These are phyloP conservation scores for Acinonyx jubatus DNA, from an alignment of 2,113 vertebrate species.

Conservation along the genomic window DNA sequence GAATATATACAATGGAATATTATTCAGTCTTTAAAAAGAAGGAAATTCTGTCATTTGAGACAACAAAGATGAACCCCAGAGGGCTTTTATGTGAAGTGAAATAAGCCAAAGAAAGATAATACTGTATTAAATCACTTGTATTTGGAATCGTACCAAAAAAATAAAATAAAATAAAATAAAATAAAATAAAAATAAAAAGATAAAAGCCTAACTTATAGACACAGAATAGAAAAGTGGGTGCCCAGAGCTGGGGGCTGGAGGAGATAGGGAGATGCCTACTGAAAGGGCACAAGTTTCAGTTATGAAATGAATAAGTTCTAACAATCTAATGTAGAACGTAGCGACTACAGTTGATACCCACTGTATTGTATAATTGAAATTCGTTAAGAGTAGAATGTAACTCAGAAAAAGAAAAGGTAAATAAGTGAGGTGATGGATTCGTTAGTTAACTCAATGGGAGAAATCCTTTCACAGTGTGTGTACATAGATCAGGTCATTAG, in stretches of 20 bases:
- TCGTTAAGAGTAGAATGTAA: background rate
- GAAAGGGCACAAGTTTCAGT: background rate
- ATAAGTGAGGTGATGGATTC: background rate
- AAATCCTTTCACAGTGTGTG: background rate
- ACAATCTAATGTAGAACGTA: background rate
- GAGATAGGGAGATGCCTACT: background rate
- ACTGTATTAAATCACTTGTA: background rate
- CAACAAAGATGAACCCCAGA: background rate
- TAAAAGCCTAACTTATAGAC: background rate
- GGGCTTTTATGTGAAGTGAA: background rate
- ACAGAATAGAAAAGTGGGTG: background rate
- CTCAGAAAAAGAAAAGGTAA: background rate
- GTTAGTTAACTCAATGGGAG: background rate
- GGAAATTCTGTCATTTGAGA: background rate
- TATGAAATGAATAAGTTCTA: background rate
- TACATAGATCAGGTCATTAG: background rate
- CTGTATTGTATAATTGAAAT: background rate
- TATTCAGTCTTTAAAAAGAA: background rate
- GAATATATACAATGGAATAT: background rate
- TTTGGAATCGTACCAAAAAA: background rate
- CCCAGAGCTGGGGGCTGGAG: background rate
- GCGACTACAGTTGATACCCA: background rate
- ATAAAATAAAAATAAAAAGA: background rate
- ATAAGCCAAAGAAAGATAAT: background rate
- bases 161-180: no score